Percentiles rank a stretch among this genome's conserved stretches.
Evolutionary conservation across 64 coral and sea anemone species (phyloP).

Genomic region (Montipora capricornis): DNA sequence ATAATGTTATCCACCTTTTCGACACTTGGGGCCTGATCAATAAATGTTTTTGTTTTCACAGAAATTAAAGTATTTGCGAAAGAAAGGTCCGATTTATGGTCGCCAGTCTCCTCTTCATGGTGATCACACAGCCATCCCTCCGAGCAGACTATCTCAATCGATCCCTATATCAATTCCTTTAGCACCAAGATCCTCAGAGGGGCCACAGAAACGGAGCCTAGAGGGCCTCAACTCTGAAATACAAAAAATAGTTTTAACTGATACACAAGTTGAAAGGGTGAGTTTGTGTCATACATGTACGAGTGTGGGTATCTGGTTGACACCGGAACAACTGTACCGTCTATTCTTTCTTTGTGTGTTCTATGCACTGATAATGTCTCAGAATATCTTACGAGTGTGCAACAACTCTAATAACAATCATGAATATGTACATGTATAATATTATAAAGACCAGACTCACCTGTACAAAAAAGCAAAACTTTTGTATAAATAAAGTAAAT

Average conservation of each 20-base stretch:
- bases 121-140: conserved; percentile 85
- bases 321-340: too few species aligned
- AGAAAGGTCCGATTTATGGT: conserved; percentile 87
- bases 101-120: conserved; percentile 92
- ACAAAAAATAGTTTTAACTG: conserved; percentile 78
- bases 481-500: too few species aligned
- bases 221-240: conserved; percentile 94
- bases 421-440: too few species aligned
- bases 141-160: conserved; percentile 68
- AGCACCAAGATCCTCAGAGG: conserved; percentile 64
- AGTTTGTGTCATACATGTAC: neutral
- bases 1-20: too few species aligned
- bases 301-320: too few species aligned
- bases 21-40: too few species aligned
- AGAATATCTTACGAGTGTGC: too few species aligned
- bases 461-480: too few species aligned
- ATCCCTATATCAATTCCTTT: conserved; percentile 91
- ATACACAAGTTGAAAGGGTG: conserved; percentile 62
- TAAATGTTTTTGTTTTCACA: conserved; percentile 1
- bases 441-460: too few species aligned
- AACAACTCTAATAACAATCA: too few species aligned
- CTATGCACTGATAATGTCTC: too few species aligned
- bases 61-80: conserved; percentile 92
- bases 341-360: too few species aligned
- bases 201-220: conserved; percentile 78